Percentiles rank a stretch among this genome's conserved stretches.
Evolutionary conservation across 2,797 vertebrate species (phyloP).

Genomic region (Sphenopsis melanotis): DNA sequence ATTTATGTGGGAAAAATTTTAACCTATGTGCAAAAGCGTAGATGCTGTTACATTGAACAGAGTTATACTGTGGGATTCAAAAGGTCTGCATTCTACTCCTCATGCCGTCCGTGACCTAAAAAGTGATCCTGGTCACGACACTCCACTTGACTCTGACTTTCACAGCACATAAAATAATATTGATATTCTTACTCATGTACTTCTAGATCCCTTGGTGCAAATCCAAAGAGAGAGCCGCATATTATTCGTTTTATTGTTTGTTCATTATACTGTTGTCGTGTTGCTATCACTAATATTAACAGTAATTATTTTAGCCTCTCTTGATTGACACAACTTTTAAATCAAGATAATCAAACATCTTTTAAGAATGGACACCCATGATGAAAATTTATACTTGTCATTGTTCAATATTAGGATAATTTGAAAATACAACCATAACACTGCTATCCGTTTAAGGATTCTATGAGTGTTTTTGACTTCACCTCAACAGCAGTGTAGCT

Average conservation of each 20-base stretch:
- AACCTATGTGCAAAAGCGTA: rapidly evolving
- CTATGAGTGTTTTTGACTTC: neutral
- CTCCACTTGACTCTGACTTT: neutral
- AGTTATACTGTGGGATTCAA: neutral
- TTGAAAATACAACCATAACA: neutral
- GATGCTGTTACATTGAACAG: neutral
- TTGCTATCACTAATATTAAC: neutral
- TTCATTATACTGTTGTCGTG: neutral
- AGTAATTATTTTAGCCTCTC: neutral
- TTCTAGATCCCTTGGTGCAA: neutral
- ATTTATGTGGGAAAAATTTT: neutral
- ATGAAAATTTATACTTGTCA: neutral
- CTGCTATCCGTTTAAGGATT: neutral
- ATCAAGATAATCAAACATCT: neutral
- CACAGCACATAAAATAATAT: neutral
- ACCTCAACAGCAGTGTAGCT: neutral
- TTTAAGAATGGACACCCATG: neutral
- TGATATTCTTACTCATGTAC: neutral
- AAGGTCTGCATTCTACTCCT: neutral
- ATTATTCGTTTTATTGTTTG: neutral
- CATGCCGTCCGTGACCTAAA: neutral
- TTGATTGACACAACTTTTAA: neutral
- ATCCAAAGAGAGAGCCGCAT: neutral
- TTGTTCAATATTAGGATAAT: neutral
- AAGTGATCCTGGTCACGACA: neutral